These are phyloP conservation scores for Heliconius nattereri DNA, from an alignment of 1,140 invertebrate genomes.

Conservation along the genomic window DNA sequence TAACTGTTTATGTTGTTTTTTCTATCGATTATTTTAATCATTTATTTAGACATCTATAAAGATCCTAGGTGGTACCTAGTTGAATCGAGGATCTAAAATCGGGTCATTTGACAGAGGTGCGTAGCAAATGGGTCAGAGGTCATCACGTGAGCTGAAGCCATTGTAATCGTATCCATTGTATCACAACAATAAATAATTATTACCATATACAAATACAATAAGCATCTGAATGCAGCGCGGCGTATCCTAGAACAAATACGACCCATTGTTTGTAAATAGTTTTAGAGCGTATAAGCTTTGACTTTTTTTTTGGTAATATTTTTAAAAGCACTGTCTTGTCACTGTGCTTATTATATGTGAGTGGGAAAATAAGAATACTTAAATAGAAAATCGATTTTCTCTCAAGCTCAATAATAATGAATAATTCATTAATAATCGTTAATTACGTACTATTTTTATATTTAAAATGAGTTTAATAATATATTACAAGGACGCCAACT, in stretches of 20 bases:
- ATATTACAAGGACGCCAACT: conserved; percentile 28
- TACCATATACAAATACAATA: conserved; percentile 47
- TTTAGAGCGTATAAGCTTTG: conserved; percentile 24
- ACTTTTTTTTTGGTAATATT: conserved; percentile 3
- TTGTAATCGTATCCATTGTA: conserved; percentile 63
- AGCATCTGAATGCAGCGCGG: conserved; percentile 29
- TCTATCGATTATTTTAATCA: not conserved
- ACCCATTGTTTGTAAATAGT: conserved; percentile 37
- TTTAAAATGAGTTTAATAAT: conserved; percentile 2
- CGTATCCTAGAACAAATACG: conserved; percentile 36
- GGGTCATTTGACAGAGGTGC: conserved; percentile 47
- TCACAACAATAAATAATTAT: conserved; percentile 47
- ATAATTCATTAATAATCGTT: not conserved
- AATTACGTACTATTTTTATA: not conserved
- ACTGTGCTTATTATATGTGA: not conserved
- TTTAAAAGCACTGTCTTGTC: not conserved
- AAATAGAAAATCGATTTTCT: not conserved
- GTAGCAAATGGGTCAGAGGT: conserved; percentile 60
- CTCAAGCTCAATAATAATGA: not conserved
- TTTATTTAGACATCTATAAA: not conserved
- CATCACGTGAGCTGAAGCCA: conserved; percentile 54
- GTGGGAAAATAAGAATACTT: no score
- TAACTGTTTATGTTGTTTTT: not conserved
- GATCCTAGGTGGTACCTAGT: not conserved
- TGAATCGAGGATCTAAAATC: conserved; percentile 9